These are phyloP conservation scores for Nipponia nippon DNA, from an alignment of 2,113 vertebrate species.

Conservation along the genomic window DNA sequence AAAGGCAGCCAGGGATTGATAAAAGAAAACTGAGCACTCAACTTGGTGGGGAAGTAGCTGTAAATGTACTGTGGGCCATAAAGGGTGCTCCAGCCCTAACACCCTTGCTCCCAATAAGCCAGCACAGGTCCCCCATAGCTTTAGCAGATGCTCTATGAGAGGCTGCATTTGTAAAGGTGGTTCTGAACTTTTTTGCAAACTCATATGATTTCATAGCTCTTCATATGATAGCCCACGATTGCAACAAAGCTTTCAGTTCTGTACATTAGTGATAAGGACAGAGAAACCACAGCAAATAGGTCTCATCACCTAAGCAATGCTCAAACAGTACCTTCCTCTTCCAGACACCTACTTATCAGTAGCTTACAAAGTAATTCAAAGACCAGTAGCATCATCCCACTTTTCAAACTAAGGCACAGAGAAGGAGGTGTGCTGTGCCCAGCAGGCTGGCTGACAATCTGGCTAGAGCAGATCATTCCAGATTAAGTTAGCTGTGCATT, in stretches of 20 bases:
- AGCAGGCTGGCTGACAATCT: neutral
- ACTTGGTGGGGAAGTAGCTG: neutral
- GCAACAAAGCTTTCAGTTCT: neutral
- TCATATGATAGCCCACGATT: neutral
- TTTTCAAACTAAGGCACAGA: neutral
- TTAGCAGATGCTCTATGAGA: neutral
- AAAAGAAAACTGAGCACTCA: neutral
- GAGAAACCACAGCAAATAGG: neutral
- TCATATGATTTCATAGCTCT: neutral
- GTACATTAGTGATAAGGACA: rapidly evolving
- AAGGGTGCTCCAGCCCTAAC: neutral
- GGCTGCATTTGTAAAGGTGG: neutral
- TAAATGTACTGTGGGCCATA: neutral
- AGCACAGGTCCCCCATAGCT: neutral
- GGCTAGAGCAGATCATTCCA: neutral
- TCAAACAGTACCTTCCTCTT: neutral
- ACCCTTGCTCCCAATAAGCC: neutral
- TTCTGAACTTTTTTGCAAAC: neutral
- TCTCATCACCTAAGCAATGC: neutral
- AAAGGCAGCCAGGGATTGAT: neutral
- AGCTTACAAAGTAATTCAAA: neutral
- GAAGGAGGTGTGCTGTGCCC: neutral
- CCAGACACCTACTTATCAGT: neutral
- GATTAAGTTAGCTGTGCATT: rapidly evolving
- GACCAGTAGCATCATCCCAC: neutral